phyloP scores from a whole-genome alignment of 1,140 invertebrate species.

The Hycleus phaleratus region DNA sequence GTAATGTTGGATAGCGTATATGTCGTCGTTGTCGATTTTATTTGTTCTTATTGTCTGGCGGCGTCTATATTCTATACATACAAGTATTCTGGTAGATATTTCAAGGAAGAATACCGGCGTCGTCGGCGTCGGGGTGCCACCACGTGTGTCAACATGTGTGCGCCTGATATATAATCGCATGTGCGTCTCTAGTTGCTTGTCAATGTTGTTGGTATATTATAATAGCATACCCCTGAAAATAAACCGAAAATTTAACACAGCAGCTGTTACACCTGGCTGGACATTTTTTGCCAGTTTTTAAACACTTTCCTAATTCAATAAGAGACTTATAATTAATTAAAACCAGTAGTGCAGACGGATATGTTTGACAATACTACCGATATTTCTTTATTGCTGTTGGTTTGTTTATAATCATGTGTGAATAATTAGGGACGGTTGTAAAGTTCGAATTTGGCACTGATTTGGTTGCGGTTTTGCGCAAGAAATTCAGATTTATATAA shows the following conservation, averaged over 20 bases:
- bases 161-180: conserved; percentile 30
- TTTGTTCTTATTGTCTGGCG: no score
- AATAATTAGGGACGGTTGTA: no score
- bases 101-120: conserved; percentile 18
- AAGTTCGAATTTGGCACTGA: no score
- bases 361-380: no score
- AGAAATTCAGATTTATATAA: no score
- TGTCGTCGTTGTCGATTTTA: no score
- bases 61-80: no score
- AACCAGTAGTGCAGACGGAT: no score
- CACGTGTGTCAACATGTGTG: conserved; percentile 31
- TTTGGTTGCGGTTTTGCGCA: no score
- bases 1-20: no score
- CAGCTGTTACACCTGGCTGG: conserved; percentile 35
- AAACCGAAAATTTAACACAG: conserved; percentile 9
- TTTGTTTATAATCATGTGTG: no score
- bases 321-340: conserved; percentile 12
- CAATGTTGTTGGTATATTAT: conserved; percentile 5
- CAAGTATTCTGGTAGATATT: conserved; percentile 8
- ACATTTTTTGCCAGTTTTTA: conserved; percentile 27
- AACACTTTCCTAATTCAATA: conserved; percentile 26
- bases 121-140: conserved; percentile 7
- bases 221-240: conserved; percentile 22
- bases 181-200: conserved; percentile 25
- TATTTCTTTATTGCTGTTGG: no score